phyloP scores from a whole-genome alignment of 2,797 vertebrate species.

The Darevskia mixta region DNA sequence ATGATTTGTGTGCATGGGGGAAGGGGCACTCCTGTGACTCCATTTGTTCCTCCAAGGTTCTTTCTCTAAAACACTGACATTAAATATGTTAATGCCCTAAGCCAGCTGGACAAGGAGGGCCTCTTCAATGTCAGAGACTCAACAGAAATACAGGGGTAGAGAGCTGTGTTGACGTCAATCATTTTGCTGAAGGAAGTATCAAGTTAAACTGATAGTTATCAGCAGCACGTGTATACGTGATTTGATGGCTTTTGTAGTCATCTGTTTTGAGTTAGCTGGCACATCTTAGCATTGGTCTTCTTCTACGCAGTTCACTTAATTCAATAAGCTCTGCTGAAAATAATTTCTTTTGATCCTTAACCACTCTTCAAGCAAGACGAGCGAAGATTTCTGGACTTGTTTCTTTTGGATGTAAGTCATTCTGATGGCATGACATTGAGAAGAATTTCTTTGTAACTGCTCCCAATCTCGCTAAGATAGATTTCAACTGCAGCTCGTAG shows the following conservation, averaged over 20 bases:
- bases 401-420: conserved; percentile 6
- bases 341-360: conserved; percentile 35
- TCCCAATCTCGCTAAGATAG: neutral
- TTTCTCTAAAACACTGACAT: conserved; percentile 10
- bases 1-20: neutral
- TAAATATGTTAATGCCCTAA: neutral
- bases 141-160: conserved; percentile 35
- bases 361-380: conserved; percentile 39
- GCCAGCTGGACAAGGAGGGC: neutral
- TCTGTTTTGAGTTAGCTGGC: conserved; percentile 68
- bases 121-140: conserved; percentile 48
- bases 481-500: neutral
- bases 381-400: conserved; percentile 25
- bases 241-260: conserved; percentile 63
- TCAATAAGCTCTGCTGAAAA: conserved; percentile 45
- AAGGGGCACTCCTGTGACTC: neutral
- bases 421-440: neutral
- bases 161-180: conserved; percentile 56
- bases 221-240: conserved; percentile 61
- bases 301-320: conserved; percentile 29
- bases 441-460: conserved; percentile 19
- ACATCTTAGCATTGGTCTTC: conserved; percentile 54
- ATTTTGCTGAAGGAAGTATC: conserved; percentile 67
- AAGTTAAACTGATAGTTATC: conserved; percentile 74
- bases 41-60: neutral